Base-by-base conservation (phyloP, 2,888 invertebrate genomes). In the Carpatolechia fugitivella region DNA sequence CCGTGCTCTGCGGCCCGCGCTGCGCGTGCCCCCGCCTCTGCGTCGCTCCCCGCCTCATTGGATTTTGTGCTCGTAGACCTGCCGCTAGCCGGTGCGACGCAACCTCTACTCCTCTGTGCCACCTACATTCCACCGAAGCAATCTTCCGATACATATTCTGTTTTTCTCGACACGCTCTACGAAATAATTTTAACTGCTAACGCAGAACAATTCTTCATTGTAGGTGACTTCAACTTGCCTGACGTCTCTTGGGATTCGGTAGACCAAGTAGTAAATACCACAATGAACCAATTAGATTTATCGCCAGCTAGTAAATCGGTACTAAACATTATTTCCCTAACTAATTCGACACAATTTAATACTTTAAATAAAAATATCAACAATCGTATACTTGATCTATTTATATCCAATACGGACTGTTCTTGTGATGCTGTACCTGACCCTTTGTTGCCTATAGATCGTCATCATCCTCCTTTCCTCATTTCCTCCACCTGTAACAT, bases 151-250 rank as follows among this genome's bases (percentile, higher is more conserved):
- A n/a, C 16, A 4, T 50, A 50, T 24, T 11, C 31, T 10, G 11
- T 8, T 1, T 50, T 18, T n/a, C 11, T 50, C 1, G 16, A 36
- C n/a, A 13, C 8, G 4, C 3, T 50, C 8, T 13, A n/a, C 4
- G 31, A 20, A 3, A 1, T 31, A 4, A 13, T 36, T 6, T 5
- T n/a, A 4, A 18, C 24, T 8, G 4, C 7, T 10, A 10, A n/a
- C 7, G 7, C n/a, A 7, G 36, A 50, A 3, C 31, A 24, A 7
- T 36, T 31, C 10, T 50, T 36, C 18, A 8, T 50, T 11, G 20
- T 36, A 5, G 50, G 50, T 7, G 50, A 50, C 24, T 50, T 36
- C 11, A 50, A 50, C 13, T 5, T 50, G 24, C 36, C 50, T 1
- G 16, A 31, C 6, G 3, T 35, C 11, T 5, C 31, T 7, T 50